Evolutionary conservation across 2,888 invertebrate species (phyloP), one percentile per base, ranked within the genome.

Genomic region (Himalopsyche kuldschensis): DNA sequence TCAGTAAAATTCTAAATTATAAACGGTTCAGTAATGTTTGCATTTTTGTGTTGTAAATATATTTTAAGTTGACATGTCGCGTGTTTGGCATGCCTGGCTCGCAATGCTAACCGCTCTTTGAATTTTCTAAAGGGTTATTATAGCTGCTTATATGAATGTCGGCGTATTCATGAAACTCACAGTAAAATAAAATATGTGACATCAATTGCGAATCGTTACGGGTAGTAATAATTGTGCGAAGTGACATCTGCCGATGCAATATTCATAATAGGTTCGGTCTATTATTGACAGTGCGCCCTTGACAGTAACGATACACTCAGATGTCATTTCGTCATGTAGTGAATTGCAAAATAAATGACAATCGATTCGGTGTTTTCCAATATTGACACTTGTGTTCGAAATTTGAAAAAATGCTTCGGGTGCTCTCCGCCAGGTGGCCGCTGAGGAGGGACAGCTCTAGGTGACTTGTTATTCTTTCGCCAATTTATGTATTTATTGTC

Each of bases 371-470:
- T 27, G n/a, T 78, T 41, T 41, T 78, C 15, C 41, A 78, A 78
- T 46, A 17, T 46, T 78, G 78, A 78, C 69, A 27, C 4, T 78
- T n/a, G 47, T 41, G 46, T 35, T 32, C 35, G n/a, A 20, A 41
- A 76, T 41, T 47, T 47, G 27, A 69, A 32, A 69, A 87, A 79
- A 92, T 92, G 92, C 87, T 92, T 46, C 90, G 92, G 30, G 91
- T 91, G 30, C 87, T 91, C 80, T 91, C 92, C 24, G 90, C 91
- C 63, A 89, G 91, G 86, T 92, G 92, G 92, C 91, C 92, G 82
- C 87, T 92, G 87, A 89, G 92, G 79, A 89, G 92, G 8, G 92
- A 92, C 87, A 92, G 91, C 87, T 75, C 30, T 3, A 30, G 30
- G 35, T 81, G 20, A 69, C 75, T 3, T 47, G 69, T 46, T 41